These are phyloP conservation scores for Dolichotis patagonum DNA, from an alignment of 2,113 vertebrate genomes.

Conservation along the genomic window DNA sequence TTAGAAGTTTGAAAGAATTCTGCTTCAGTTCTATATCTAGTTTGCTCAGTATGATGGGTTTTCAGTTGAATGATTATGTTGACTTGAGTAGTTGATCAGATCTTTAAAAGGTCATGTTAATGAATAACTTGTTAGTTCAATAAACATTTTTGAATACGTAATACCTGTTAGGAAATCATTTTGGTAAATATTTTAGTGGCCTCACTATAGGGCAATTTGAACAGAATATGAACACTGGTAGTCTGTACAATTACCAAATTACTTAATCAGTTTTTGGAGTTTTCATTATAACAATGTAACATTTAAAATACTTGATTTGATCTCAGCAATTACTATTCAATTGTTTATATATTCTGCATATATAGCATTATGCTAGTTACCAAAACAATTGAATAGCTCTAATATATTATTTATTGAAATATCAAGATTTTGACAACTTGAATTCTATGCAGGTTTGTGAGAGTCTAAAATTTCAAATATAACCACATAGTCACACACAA, in stretches of 20 bases:
- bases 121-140: slow-evolving; percentile 15
- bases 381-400: not conserved
- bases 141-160: slow-evolving; percentile 36
- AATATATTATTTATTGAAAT: slow-evolving; percentile 19
- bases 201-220: not conserved
- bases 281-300: slow-evolving; percentile 27
- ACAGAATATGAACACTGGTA: not conserved
- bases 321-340: not conserved
- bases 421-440: not conserved
- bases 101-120: slow-evolving; percentile 2
- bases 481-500: not conserved
- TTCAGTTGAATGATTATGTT: not conserved
- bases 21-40: not conserved
- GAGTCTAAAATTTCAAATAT: slow-evolving; percentile 33
- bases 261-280: not conserved
- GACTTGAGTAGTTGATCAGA: not conserved
- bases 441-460: not conserved
- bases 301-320: not conserved
- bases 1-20: not conserved
- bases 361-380: not conserved
- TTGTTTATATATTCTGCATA: slow-evolving; percentile 21
- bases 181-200: not conserved
- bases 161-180: not conserved
- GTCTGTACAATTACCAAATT: not conserved
- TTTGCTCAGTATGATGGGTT: not conserved